Conservation (phyloP, 2,888 invertebrate genomes). For the Dryobota labecula region DNA sequence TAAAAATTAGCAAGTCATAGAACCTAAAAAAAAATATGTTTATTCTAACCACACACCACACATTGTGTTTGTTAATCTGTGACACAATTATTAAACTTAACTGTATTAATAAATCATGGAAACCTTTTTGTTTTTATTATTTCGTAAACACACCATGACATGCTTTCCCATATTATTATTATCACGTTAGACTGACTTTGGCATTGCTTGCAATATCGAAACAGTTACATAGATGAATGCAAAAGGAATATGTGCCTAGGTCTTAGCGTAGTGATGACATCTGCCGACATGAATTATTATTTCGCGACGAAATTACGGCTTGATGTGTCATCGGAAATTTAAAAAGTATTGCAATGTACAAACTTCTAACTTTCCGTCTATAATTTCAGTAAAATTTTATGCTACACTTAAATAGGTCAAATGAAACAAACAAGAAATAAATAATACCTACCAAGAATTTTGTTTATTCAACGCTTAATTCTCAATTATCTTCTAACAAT, state of each 20-base stretch:
- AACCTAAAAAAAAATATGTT: no score
- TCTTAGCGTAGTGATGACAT: background rate
- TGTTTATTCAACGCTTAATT: slow-evolving; percentile 23
- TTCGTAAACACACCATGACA: background rate
- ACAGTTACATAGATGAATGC: background rate
- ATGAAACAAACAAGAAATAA: background rate
- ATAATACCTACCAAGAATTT: background rate
- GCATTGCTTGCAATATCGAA: background rate
- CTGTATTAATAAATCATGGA: background rate
- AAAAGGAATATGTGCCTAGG: no score
- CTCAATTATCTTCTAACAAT: slow-evolving; percentile 25
- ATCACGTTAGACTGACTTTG: background rate
- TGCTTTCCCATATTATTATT: background rate
- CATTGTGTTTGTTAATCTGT: no score
- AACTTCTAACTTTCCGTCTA: background rate
- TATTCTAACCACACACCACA: no score
- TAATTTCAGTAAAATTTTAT: background rate
- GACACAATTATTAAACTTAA: background rate
- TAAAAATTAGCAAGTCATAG: no score
- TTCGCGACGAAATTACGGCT: background rate
- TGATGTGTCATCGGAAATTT: background rate
- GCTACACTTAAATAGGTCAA: background rate
- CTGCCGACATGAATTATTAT: background rate
- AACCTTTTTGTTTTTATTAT: background rate
- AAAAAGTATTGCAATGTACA: background rate